phyloP scores from a whole-genome alignment of 2,797 vertebrate genomes.

The Tragelaphus oryx region DNA sequence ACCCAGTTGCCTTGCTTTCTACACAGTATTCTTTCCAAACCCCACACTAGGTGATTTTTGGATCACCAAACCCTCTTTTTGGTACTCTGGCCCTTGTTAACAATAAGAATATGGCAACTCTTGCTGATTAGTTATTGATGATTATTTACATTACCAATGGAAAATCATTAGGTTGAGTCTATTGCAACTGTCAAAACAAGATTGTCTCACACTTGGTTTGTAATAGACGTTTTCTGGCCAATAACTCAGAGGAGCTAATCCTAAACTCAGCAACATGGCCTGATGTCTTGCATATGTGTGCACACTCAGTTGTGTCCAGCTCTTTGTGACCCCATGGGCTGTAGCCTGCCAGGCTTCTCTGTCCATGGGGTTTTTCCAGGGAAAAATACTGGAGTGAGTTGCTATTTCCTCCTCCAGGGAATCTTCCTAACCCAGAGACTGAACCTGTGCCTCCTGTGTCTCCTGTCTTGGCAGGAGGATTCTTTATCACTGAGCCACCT shows the following conservation, averaged over 20 bases:
- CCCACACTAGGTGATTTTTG: neutral
- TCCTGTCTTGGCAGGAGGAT: neutral
- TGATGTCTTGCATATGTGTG: neutral
- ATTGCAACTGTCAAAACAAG: neutral
- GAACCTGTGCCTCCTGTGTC: neutral
- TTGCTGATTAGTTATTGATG: neutral
- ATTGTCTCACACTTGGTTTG: neutral
- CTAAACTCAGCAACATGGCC: neutral
- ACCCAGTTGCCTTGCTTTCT: neutral
- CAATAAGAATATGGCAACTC: neutral
- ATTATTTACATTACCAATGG: neutral
- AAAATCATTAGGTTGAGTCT: neutral
- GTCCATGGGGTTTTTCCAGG: neutral
- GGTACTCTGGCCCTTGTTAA: neutral
- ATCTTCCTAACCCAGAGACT: neutral
- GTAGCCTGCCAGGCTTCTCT: neutral
- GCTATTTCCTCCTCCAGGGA: neutral
- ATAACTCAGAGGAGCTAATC: neutral
- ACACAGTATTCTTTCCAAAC: neutral
- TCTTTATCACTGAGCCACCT: neutral
- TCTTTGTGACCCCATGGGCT: neutral
- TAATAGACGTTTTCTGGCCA: neutral
- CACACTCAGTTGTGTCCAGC: neutral
- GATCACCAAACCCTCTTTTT: neutral
- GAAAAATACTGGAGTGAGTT: neutral